A percentile compares a stretch with the other conserved stretches of the same genome.
These are phyloP conservation scores for Pteronura brasiliensis DNA, from an alignment of 2,113 vertebrate species.

Conservation along the genomic window DNA sequence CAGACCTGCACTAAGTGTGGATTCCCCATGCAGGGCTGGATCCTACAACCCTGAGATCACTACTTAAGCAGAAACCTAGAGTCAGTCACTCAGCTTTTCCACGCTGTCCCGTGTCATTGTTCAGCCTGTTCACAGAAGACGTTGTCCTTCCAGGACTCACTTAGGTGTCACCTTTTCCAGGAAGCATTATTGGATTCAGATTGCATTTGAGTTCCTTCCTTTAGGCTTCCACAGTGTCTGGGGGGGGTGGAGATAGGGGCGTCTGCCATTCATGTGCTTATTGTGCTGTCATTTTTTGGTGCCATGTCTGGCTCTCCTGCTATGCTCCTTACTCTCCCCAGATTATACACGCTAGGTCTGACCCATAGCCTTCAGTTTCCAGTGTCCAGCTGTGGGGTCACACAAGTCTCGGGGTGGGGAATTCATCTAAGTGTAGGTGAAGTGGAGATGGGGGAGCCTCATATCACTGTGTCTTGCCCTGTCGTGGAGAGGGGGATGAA, in stretches of 20 bases:
- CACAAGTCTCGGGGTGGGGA: neutral
- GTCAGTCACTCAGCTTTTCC: neutral
- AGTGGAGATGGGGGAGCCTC: neutral
- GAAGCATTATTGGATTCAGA: neutral
- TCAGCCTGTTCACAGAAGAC: neutral
- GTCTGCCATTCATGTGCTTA: neutral
- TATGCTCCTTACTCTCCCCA: neutral
- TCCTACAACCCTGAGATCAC: neutral
- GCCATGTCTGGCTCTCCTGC: neutral
- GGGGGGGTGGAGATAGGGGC: no score
- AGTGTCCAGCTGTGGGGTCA: no score
- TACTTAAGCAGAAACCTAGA: neutral
- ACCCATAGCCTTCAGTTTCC: rapidly evolving
- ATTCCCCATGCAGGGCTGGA: neutral
- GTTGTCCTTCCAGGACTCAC: neutral
- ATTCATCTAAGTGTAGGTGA: neutral
- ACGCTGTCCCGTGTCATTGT: neutral
- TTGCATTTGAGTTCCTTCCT: neutral
- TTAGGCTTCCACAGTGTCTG: neutral
- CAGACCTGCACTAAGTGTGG: neutral
- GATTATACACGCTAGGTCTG: neutral
- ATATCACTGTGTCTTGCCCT: rapidly evolving
- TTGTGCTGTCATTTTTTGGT: neutral
- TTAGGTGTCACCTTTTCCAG: neutral
- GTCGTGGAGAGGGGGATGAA: neutral